Conservation (phyloP, 2,888 invertebrate genomes). For the Hydraecia micacea region DNA sequence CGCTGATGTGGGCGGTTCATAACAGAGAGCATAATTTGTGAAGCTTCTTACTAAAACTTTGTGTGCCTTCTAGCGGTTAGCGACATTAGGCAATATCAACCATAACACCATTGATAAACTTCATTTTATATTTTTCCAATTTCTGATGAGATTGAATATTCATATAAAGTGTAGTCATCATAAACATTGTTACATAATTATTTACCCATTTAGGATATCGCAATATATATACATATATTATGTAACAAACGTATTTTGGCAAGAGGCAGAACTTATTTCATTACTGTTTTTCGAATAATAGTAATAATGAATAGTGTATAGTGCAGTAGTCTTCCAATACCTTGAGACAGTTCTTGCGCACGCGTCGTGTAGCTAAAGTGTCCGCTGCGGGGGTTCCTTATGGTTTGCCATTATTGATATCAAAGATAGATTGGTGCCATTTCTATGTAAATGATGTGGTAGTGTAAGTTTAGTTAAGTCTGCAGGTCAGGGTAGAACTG, state of each 20-base stretch:
- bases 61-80: conserved; percentile 90
- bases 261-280: conserved; percentile 75
- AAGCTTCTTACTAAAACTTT: conserved; percentile 90
- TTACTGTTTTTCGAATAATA: conserved; percentile 84
- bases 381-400: conserved; percentile 89
- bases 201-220: conserved; percentile 80
- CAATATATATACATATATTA: conserved; percentile 71
- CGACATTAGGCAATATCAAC: conserved; percentile 88
- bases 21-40: conserved; percentile 81
- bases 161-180: conserved; percentile 73
- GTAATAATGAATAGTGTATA: conserved; percentile 85
- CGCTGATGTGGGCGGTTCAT: conserved; percentile 57
- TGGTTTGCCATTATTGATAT: conserved; percentile 90
- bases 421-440: conserved; percentile 91
- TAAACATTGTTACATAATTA: conserved; percentile 75
- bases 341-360: conserved; percentile 83
- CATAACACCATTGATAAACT: conserved; percentile 81
- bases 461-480: conserved; percentile 89
- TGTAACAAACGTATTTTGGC: conserved; percentile 75
- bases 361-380: conserved; percentile 76
- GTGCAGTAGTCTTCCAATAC: conserved; percentile 90
- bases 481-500: conserved; percentile 90
- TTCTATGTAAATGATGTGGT: conserved; percentile 89
- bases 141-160: conserved; percentile 72
- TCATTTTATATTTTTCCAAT: conserved; percentile 77